Conservation (phyloP, 2,888 invertebrate genomes). For the Epistrophe grossulariae region DNA sequence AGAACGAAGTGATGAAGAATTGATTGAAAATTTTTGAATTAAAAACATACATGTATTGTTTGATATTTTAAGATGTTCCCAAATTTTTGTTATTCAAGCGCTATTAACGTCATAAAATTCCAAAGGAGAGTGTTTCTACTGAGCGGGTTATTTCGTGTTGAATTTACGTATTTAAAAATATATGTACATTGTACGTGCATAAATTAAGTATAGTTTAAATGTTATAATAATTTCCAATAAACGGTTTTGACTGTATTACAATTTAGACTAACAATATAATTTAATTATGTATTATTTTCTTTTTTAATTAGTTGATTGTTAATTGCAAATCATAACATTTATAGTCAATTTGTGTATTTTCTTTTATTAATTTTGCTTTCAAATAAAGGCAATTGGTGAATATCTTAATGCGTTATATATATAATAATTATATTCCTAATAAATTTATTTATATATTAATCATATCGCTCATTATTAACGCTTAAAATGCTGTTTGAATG, state of each 20-base stretch:
- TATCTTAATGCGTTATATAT: slow-evolving; percentile 73
- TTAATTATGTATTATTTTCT: neutral
- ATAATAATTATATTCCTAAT: slow-evolving; percentile 26
- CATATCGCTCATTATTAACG: slow-evolving; percentile 40
- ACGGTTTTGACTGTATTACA: neutral
- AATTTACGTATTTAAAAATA: too few species aligned
- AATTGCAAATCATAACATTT: slow-evolving; percentile 58
- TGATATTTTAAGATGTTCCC: too few species aligned
- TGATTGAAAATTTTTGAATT: neutral
- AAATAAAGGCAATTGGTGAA: slow-evolving; percentile 78
- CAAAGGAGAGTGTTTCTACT: too few species aligned
- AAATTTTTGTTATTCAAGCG: too few species aligned
- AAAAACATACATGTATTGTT: too few species aligned
- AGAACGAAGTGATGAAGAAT: neutral
- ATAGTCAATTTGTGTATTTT: slow-evolving; percentile 14
- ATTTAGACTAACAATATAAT: neutral
- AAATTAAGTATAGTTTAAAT: too few species aligned
- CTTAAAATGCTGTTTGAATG: slow-evolving; percentile 52
- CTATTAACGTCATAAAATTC: too few species aligned
- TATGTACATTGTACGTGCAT: too few species aligned
- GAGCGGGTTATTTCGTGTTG: too few species aligned
- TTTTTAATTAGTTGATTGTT: slow-evolving; percentile 63
- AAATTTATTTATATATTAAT: slow-evolving; percentile 25
- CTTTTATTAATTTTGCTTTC: slow-evolving; percentile 44
- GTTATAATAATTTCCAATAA: neutral